Percentiles rank a stretch among this genome's conserved stretches.
Evolutionary conservation across 2,113 vertebrate species (phyloP).

Genomic region (Morone chrysops): DNA sequence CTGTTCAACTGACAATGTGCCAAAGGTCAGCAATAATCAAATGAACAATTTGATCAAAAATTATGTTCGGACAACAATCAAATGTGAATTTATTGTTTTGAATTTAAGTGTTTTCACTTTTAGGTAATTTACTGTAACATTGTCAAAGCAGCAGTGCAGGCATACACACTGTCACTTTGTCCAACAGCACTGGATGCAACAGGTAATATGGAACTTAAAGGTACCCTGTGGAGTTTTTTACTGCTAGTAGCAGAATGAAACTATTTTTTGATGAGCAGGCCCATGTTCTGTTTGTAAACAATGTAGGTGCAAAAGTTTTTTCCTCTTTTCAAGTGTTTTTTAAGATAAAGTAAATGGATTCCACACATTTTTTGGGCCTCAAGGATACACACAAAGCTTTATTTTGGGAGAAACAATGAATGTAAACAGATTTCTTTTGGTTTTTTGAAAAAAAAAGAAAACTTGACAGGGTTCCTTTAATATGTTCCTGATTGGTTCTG

Average conservation of each 20-base stretch:
- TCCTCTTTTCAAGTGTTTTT: neutral
- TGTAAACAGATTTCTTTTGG: constrained; percentile 9
- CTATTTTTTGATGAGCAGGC: neutral
- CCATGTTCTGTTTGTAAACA: constrained; percentile 14
- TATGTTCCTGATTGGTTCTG: neutral
- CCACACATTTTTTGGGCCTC: neutral
- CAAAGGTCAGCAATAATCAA: constrained; percentile 27
- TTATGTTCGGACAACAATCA: constrained; percentile 36
- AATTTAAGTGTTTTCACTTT: neutral
- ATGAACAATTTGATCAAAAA: constrained; percentile 16
- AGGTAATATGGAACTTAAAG: constrained; percentile 22
- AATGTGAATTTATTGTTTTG: neutral
- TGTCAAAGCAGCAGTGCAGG: neutral
- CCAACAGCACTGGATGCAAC: neutral
- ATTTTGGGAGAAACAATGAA: constrained; percentile 11
- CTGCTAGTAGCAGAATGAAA: neutral
- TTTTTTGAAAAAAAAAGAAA: neutral
- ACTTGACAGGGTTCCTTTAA: constrained; percentile 7
- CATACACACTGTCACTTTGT: neutral
- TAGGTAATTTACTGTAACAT: neutral
- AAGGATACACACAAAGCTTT: neutral
- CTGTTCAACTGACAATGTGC: constrained; percentile 31
- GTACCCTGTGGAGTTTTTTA: constrained; percentile 17
- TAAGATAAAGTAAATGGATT: neutral
- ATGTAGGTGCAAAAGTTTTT: neutral